Evolutionary conservation across 2,113 vertebrate species (phyloP).

Genomic region (Odontesthes bonariensis): DNA sequence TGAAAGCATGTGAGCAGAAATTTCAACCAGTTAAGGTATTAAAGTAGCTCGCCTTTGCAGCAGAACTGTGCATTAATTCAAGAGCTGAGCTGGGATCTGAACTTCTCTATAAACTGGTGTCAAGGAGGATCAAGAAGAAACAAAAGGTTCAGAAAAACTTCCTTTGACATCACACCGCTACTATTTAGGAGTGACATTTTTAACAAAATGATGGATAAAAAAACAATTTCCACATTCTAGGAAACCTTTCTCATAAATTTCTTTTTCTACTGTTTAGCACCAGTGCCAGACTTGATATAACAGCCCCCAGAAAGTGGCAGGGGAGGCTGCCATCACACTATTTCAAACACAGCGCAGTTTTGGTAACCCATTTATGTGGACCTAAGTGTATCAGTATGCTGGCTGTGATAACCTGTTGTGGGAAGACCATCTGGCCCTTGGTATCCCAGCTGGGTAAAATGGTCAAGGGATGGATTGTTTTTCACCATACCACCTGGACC

Average conservation of each 20-base stretch:
- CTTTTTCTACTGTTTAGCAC: background rate
- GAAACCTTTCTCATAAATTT: background rate
- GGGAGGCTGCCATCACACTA: constrained; percentile 2
- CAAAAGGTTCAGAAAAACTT: constrained; percentile 30
- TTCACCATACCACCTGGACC: constrained; percentile 71
- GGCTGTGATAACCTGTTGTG: constrained; percentile 78
- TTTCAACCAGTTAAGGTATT: constrained; percentile 19
- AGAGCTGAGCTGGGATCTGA: constrained; percentile 32
- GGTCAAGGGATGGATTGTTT: constrained; percentile 60
- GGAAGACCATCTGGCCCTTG: constrained; percentile 74
- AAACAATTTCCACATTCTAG: background rate
- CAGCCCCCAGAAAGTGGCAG: constrained; percentile 5
- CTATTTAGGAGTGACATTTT: background rate
- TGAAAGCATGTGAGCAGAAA: constrained; percentile 48
- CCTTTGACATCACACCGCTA: background rate
- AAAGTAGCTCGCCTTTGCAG: constrained; percentile 34
- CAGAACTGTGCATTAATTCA: constrained; percentile 31
- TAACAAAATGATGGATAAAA: background rate
- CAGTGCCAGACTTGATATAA: background rate
- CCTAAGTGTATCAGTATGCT: constrained; percentile 66
- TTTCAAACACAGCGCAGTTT: constrained; percentile 38
- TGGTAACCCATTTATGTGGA: constrained; percentile 64
- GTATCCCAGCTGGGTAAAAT: constrained; percentile 68
- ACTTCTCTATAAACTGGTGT: constrained; percentile 41
- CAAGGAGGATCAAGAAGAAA: constrained; percentile 25